These are phyloP conservation scores for Nycticebus coucang DNA, from an alignment of 2,113 vertebrate species.

Conservation along the genomic window DNA sequence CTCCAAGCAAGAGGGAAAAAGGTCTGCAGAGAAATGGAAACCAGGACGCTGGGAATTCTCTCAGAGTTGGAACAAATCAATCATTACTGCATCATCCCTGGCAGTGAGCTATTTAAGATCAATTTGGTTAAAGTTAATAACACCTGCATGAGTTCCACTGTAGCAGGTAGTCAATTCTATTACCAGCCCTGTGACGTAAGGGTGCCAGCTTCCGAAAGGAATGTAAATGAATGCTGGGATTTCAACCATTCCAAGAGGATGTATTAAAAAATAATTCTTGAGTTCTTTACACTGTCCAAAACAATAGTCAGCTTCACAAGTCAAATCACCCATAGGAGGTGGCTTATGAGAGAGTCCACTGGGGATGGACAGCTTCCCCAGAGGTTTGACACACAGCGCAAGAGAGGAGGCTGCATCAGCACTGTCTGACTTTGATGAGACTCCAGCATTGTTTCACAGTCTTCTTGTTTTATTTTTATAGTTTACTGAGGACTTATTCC, in stretches of 20 bases:
- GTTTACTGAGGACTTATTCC: not conserved
- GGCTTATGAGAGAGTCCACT: not conserved
- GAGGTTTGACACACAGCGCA: not conserved
- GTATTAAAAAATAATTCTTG: slow-evolving; percentile 53
- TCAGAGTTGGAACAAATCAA: slow-evolving; percentile 58
- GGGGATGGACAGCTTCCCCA: rapidly evolving
- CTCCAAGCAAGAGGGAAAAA: not conserved
- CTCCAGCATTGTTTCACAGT: not conserved
- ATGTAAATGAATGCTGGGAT: slow-evolving; percentile 47
- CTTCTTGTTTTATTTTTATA: slow-evolving; percentile 23
- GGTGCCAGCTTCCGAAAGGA: slow-evolving; percentile 53
- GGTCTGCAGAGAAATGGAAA: slow-evolving; percentile 49
- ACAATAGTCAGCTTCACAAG: not conserved
- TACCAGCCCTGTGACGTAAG: slow-evolving; percentile 6
- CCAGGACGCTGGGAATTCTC: slow-evolving; percentile 59
- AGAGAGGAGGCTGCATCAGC: not conserved
- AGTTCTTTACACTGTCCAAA: slow-evolving; percentile 27
- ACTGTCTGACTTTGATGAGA: not conserved
- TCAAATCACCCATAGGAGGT: not conserved
- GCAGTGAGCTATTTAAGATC: slow-evolving; percentile 65
- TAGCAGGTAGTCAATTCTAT: slow-evolving; percentile 51
- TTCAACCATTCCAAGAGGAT: slow-evolving; percentile 50
- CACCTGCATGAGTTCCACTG: slow-evolving; percentile 12
- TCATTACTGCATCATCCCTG: slow-evolving; percentile 57
- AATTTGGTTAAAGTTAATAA: slow-evolving; percentile 68